A percentile compares a stretch with the other conserved stretches of the same genome.
phyloP scores from a whole-genome alignment of 1,140 invertebrate species.

The Cydia pomonella region DNA sequence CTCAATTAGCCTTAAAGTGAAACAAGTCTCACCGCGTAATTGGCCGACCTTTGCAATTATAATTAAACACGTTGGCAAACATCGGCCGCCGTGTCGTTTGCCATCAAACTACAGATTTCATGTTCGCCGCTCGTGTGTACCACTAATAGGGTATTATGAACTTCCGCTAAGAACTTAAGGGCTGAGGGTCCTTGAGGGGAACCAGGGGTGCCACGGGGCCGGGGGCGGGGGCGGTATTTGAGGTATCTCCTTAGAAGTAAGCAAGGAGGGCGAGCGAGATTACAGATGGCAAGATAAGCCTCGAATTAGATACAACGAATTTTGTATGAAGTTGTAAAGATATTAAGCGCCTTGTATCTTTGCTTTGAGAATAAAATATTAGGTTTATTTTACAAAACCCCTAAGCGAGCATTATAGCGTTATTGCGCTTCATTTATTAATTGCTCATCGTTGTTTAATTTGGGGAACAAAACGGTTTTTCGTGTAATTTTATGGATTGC shows the following conservation, averaged over 20 bases:
- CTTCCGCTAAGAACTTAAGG: conserved; percentile 63
- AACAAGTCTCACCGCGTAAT: background rate
- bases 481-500: conserved; percentile 13
- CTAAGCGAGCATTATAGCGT: conserved; percentile 46
- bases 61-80: conserved; percentile 23
- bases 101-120: conserved; percentile 35
- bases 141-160: conserved; percentile 78
- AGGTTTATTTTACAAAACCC: conserved; percentile 66
- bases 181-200: conserved; percentile 49
- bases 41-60: conserved; percentile 11
- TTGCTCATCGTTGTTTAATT: conserved; percentile 32
- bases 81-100: conserved; percentile 49
- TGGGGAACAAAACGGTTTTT: conserved; percentile 22
- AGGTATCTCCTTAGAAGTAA: conserved; percentile 58
- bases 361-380: conserved; percentile 76
- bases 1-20: background rate
- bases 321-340: conserved; percentile 76
- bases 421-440: conserved; percentile 33
- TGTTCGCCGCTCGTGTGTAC: conserved; percentile 51
- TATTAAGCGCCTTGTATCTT: conserved; percentile 61
- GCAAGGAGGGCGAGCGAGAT: conserved; percentile 63
- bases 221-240: conserved; percentile 53
- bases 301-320: conserved; percentile 77
- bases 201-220: conserved; percentile 36
- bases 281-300: conserved; percentile 78